phyloP scores from a whole-genome alignment of 2,888 invertebrate genomes.

The Dendrolimus pini region DNA sequence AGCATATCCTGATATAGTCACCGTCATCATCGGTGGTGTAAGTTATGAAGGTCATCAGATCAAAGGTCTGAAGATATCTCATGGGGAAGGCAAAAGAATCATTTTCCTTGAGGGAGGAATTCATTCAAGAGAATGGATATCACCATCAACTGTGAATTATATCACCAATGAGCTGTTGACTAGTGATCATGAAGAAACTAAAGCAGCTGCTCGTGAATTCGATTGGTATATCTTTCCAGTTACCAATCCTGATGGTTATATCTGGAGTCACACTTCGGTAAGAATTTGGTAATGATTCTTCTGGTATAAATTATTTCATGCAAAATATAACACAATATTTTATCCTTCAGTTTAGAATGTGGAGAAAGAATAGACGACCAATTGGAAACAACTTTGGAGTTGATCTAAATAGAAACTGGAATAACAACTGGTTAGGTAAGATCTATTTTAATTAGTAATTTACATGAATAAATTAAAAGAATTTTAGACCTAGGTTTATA shows the following conservation, averaged over 20 bases:
- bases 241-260: constrained; percentile 85
- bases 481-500: too few relatives aligned
- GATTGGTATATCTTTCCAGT: constrained; percentile 88
- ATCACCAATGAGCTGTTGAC: constrained; percentile 81
- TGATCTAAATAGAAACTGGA: constrained; percentile 79
- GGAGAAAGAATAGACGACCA: constrained; percentile 78
- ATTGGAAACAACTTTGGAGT: constrained; percentile 73
- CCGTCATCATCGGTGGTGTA: constrained; percentile 45
- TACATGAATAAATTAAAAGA: too few relatives aligned
- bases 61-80: constrained; percentile 57
- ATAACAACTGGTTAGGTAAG: constrained; percentile 75
- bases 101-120: constrained; percentile 70
- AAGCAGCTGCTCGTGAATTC: constrained; percentile 76
- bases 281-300: constrained; percentile 21
- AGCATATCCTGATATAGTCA: constrained; percentile 61
- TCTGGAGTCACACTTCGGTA: constrained; percentile 78
- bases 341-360: constrained; percentile 79
- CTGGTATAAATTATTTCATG: not conserved
- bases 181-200: constrained; percentile 66
- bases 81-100: constrained; percentile 38
- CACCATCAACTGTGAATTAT: constrained; percentile 79
- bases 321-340: too few relatives aligned
- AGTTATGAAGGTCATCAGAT: constrained; percentile 61
- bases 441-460: not conserved
- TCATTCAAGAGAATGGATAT: constrained; percentile 87